These are phyloP conservation scores for Henricia sp. DNA, from an alignment of 53 echinoderm and acorn worm genomes.

Conservation along the genomic window DNA sequence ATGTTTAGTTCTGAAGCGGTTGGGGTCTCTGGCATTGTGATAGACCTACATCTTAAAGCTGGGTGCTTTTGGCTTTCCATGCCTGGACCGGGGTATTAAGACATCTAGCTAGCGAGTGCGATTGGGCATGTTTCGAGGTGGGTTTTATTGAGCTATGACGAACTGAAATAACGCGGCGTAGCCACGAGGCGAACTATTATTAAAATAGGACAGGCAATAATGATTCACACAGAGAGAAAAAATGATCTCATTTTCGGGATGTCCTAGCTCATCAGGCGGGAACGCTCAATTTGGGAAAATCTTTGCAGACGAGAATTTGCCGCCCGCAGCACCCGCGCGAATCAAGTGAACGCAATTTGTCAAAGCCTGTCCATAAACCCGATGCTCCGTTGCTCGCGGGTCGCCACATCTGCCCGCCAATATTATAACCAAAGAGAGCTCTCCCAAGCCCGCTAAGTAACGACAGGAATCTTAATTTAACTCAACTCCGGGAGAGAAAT, in stretches of 20 bases:
- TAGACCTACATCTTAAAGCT: conserved; percentile 35
- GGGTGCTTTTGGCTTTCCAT: background rate
- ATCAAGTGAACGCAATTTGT: conserved; percentile 54
- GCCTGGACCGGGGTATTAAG: background rate
- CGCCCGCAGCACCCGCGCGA: conserved; percentile 49
- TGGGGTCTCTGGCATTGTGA: conserved; percentile 31
- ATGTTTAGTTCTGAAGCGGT: conserved; percentile 11
- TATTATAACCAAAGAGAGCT: no score
- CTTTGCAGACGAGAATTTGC: conserved; percentile 40
- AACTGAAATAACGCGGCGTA: conserved; percentile 7
- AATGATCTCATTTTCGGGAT: conserved; percentile 35
- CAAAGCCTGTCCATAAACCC: conserved; percentile 32
- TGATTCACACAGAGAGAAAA: conserved; percentile 62
- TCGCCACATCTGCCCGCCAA: conserved; percentile 43
- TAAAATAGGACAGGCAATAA: conserved; percentile 61
- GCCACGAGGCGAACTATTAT: conserved; percentile 57
- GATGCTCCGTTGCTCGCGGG: conserved; percentile 29
- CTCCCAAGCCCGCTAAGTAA: conserved; percentile 49
- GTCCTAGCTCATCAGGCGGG: conserved; percentile 14
- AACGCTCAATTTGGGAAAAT: conserved; percentile 52
- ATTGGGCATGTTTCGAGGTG: conserved; percentile 7
- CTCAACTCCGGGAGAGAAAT: conserved; percentile 39
- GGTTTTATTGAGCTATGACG: conserved; percentile 48
- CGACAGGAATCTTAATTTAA: conserved; percentile 51
- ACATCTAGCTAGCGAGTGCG: background rate